Percentiles rank a stretch among this genome's conserved stretches.
Evolutionary conservation across 2,888 invertebrate genomes (phyloP).

Genomic region (Tridacna gigas): DNA sequence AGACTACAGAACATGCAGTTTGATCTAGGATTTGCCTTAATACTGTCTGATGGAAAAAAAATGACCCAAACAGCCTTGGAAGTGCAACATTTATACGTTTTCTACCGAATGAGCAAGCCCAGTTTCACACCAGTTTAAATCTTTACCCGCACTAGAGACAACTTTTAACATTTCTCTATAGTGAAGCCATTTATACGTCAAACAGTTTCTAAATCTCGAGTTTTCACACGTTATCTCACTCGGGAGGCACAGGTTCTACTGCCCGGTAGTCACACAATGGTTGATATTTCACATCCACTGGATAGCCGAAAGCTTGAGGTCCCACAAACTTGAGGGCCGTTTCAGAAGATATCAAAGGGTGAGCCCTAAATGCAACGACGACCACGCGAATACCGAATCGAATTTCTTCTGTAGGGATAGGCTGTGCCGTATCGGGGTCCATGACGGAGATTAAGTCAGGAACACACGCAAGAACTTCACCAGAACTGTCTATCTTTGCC

Average conservation of each 20-base stretch:
- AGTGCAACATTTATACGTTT: no score
- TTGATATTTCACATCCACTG: constrained; percentile 60
- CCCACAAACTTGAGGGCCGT: constrained; percentile 76
- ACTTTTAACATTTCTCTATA: no score
- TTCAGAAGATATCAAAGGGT: constrained; percentile 68
- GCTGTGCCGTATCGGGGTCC: constrained; percentile 79
- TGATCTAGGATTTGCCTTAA: no score
- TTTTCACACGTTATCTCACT: neutral
- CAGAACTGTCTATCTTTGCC: constrained; percentile 50
- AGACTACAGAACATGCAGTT: no score
- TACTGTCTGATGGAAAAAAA: no score
- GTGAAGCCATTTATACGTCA: no score
- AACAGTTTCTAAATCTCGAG: neutral
- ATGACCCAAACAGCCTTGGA: no score
- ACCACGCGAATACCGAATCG: constrained; percentile 80
- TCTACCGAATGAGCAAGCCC: no score
- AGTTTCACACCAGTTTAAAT: no score
- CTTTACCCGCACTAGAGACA: no score
- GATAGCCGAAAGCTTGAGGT: constrained; percentile 77
- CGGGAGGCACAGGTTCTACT: constrained; percentile 50
- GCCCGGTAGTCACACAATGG: constrained; percentile 57
- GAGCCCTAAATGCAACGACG: constrained; percentile 74
- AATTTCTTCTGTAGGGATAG: constrained; percentile 79
- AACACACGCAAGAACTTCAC: constrained; percentile 69
- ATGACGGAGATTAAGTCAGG: constrained; percentile 81